Evolutionary conservation across 2,113 vertebrate species (phyloP).

Genomic region (Lasiurus cinereus): DNA sequence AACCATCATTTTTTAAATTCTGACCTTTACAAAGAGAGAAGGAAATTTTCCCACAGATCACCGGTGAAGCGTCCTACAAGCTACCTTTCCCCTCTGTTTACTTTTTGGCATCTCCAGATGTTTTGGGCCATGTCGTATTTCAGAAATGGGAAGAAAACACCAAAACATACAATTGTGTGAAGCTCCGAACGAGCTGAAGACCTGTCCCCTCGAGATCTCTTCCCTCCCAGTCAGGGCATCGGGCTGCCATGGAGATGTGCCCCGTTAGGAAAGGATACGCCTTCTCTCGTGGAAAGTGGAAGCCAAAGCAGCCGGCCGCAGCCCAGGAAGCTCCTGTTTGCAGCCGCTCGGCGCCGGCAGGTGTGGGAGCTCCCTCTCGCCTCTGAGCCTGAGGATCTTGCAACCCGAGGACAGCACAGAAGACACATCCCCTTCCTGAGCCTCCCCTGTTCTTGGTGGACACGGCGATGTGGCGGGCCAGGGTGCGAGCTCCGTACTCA

Average conservation of each 20-base stretch:
- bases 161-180: neutral
- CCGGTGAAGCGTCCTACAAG: neutral
- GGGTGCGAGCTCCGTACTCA: neutral
- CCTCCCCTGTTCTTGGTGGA: neutral
- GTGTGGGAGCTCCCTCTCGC: neutral
- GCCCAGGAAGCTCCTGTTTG: fast-evolving
- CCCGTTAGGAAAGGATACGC: neutral
- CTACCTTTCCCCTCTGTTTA: neutral
- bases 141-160: too few species aligned
- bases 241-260: neutral
- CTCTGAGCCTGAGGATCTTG: neutral
- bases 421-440: neutral
- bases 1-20: neutral
- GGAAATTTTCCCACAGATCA: neutral
- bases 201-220: neutral
- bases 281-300: neutral
- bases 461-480: neutral
- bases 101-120: neutral
- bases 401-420: neutral
- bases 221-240: neutral
- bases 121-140: neutral
- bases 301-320: neutral
- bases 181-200: neutral
- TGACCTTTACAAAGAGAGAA: neutral
- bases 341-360: too few species aligned